phyloP scores from a whole-genome alignment of 2,113 vertebrate genomes.

The Mus spicilegus region DNA sequence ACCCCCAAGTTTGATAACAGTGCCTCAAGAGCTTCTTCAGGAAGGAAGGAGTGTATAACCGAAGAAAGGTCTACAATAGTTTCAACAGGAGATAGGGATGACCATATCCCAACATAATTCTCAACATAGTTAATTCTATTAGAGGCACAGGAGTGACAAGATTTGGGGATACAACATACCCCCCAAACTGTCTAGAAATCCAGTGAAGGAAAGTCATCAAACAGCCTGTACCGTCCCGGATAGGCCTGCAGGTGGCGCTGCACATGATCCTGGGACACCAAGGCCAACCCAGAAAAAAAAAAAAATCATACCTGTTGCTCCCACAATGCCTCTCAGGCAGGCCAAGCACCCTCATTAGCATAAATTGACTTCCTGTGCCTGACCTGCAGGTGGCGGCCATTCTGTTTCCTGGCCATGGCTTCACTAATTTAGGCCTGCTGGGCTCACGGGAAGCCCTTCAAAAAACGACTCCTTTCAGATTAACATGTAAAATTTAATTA shows the following conservation, averaged over 20 bases:
- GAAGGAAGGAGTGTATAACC: not conserved
- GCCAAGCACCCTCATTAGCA: not conserved
- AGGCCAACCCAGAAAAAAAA: not conserved
- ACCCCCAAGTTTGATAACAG: not conserved
- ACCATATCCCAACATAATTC: not conserved
- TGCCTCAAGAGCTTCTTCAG: not conserved
- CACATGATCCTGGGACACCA: not conserved
- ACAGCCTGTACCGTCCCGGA: not conserved
- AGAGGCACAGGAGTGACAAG: not conserved
- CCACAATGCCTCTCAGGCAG: slow-evolving; percentile 24
- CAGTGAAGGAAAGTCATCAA: not conserved
- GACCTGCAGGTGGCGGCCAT: slow-evolving; percentile 50
- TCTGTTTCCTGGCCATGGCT: not conserved
- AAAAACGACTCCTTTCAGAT: slow-evolving; percentile 65
- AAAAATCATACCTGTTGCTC: not conserved
- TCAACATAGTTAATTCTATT: not conserved
- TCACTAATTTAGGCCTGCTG: not conserved
- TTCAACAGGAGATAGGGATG: not conserved
- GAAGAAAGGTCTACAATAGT: not conserved
- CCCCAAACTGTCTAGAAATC: not conserved
- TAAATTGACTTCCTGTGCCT: not conserved
- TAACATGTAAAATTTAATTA: slow-evolving; percentile 77
- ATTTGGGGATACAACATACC: not conserved
- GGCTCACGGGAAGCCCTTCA: slow-evolving; percentile 50
- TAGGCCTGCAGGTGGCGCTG: not conserved